phyloP scores from a whole-genome alignment of 2,113 vertebrate genomes.

The Burhinus bistriatus region DNA sequence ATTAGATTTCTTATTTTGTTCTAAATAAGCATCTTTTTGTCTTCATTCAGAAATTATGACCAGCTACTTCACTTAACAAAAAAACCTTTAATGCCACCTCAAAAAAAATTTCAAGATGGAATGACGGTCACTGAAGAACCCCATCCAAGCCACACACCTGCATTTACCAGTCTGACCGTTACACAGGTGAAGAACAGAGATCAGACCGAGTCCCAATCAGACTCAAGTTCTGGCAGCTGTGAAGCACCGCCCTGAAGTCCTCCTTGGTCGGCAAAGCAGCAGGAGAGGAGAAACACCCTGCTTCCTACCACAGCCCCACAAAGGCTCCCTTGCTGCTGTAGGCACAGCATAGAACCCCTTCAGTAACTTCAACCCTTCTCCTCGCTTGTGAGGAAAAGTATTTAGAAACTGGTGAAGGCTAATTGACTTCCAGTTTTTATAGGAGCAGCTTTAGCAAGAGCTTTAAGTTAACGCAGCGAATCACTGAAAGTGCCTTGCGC shows the following conservation, averaged over 20 bases:
- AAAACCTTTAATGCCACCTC: not conserved
- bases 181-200: not conserved
- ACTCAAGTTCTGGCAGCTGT: accelerated
- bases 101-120: not conserved
- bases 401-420: too few relatives aligned
- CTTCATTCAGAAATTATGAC: not conserved
- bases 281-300: too few relatives aligned
- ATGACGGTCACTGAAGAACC: accelerated
- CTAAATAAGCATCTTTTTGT: not conserved
- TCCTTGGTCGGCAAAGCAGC: accelerated
- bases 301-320: accelerated
- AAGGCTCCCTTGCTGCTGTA: accelerated
- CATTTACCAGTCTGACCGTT: accelerated
- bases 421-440: accelerated
- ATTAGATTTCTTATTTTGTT: not conserved
- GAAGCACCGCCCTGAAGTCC: accelerated
- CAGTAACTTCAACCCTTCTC: accelerated
- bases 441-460: not conserved
- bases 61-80: not conserved
- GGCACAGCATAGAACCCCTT: accelerated
- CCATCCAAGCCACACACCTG: accelerated
- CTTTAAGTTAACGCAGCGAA: too few relatives aligned
- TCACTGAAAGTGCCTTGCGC: accelerated
- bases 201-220: accelerated
- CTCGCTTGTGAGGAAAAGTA: not conserved